Evolutionary conservation across 2,797 vertebrate species (phyloP).

Genomic region (Crypturellus tataupa): DNA sequence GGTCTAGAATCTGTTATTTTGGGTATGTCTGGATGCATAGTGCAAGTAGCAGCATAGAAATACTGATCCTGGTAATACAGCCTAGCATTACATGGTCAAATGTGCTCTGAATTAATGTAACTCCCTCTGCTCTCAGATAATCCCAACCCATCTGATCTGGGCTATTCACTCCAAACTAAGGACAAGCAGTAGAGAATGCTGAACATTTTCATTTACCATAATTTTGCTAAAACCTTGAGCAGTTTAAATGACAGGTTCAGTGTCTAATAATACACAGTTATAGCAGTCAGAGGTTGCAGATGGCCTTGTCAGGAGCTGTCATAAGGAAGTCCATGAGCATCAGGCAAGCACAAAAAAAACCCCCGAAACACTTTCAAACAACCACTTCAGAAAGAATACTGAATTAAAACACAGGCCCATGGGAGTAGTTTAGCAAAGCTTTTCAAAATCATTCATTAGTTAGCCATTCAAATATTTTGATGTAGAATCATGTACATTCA

Average conservation of each 20-base stretch:
- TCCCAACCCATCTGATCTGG: background rate
- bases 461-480: background rate
- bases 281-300: slow-evolving; percentile 24
- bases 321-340: background rate
- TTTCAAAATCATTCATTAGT: background rate
- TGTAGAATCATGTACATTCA: background rate
- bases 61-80: background rate
- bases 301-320: background rate
- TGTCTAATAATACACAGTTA: background rate
- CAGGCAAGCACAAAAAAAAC: background rate
- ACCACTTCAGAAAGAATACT: background rate
- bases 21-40: background rate
- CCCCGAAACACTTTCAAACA: background rate
- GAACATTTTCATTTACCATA: slow-evolving; percentile 42
- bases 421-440: background rate
- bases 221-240: slow-evolving; percentile 48
- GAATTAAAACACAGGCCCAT: background rate
- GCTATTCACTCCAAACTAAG: background rate
- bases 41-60: background rate
- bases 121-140: background rate
- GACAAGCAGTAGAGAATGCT: slow-evolving; percentile 1
- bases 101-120: background rate
- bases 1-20: background rate
- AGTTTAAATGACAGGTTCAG: slow-evolving; percentile 32
- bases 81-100: background rate